phyloP scores from a whole-genome alignment of 1,140 invertebrate species.

The Zaprionus africanus region DNA sequence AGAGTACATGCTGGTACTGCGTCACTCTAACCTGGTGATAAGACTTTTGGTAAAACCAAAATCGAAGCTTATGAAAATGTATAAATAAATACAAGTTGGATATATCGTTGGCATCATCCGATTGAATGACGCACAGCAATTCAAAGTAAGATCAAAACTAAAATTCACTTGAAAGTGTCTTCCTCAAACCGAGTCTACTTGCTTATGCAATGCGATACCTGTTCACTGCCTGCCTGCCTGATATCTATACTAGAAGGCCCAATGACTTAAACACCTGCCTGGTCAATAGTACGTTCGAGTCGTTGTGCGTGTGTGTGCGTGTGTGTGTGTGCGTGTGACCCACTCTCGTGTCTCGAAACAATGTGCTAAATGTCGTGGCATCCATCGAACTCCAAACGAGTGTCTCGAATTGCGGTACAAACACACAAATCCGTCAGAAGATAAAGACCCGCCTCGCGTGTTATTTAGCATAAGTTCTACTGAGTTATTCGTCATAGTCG shows the following conservation, averaged over 20 bases:
- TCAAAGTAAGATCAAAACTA: neutral
- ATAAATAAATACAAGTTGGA: neutral
- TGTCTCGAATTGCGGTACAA: constrained; percentile 54
- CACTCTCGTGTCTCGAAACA: constrained; percentile 9
- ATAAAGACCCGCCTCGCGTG: constrained; percentile 38
- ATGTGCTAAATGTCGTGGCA: constrained; percentile 29
- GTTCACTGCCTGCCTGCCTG: neutral
- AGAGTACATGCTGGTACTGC: neutral
- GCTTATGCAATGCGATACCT: constrained; percentile 3
- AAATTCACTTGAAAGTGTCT: neutral
- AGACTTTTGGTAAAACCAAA: neutral
- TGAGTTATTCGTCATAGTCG: constrained; percentile 57
- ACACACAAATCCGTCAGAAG: constrained; percentile 22
- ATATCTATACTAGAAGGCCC: constrained; percentile 1
- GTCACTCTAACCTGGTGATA: neutral
- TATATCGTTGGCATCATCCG: neutral
- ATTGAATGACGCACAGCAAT: no score
- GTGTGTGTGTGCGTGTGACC: constrained; percentile 23
- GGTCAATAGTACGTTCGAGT: neutral
- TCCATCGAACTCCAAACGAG: constrained; percentile 37
- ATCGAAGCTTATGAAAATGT: neutral
- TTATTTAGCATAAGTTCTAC: constrained; percentile 62
- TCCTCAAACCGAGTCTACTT: neutral
- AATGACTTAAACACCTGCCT: constrained; percentile 23
- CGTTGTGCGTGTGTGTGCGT: neutral